phyloP scores from a whole-genome alignment of 1,140 invertebrate species.

The Penaeus chinensis region DNA sequence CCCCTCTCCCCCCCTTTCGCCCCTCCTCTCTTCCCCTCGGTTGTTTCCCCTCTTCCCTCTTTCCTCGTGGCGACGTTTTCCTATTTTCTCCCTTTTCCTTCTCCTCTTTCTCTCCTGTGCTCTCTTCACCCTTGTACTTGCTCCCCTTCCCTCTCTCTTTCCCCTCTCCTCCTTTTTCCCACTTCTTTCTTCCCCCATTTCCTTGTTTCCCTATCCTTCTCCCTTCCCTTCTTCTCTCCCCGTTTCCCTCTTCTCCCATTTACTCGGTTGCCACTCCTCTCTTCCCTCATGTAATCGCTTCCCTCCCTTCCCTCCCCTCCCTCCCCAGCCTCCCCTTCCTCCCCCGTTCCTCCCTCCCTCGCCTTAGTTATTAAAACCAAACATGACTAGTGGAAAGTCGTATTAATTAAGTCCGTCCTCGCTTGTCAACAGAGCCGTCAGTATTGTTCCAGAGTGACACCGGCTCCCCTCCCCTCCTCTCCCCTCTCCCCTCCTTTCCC shows the following conservation, averaged over 20 bases:
- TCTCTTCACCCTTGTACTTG: not conserved
- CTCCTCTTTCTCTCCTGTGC: not conserved
- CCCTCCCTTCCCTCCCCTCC: not conserved
- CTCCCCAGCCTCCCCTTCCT: not conserved
- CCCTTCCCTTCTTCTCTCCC: not conserved
- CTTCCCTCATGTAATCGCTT: too few species aligned
- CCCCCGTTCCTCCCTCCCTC: not conserved
- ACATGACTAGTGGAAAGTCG: too few species aligned
- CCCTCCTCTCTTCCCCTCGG: not conserved
- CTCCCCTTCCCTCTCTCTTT: too few species aligned
- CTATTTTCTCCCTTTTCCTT: not conserved
- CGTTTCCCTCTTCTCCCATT: not conserved
- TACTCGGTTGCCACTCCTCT: too few species aligned
- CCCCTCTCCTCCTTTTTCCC: too few species aligned
- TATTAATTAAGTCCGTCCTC: too few species aligned
- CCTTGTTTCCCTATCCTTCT: not conserved
- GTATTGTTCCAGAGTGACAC: too few species aligned
- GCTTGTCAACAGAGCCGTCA: too few species aligned
- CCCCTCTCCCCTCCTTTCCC: not conserved
- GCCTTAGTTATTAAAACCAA: not conserved
- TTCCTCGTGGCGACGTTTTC: not conserved
- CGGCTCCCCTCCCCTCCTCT: too few species aligned
- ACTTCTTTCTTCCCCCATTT: not conserved
- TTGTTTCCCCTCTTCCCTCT: not conserved
- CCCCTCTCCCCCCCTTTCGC: too few species aligned